Evolutionary conservation across 2,797 vertebrate genomes (phyloP), one percentile per base, ranked within the genome.

Genomic region (Pipistrellus pipistrellus): DNA sequence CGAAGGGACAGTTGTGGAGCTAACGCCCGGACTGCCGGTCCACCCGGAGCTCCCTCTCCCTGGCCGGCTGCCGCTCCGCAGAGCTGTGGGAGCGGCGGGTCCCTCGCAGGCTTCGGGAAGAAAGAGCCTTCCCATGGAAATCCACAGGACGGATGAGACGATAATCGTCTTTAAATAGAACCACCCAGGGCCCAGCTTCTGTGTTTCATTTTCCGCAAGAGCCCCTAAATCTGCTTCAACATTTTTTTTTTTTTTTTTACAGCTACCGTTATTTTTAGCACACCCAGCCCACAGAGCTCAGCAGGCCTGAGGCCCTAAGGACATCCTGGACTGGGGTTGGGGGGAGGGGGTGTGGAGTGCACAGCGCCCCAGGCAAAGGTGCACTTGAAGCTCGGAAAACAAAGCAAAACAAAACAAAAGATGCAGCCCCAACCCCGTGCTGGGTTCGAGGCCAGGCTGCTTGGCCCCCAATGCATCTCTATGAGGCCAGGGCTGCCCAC

Each of bases 261-360:
- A 78, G 93, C 90, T 88, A 69, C 14, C n/a, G 81, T 88, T 96
- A 96, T 95, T 97, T 96, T 97, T 97, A 96, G 93, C 86, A 69
- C 66, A 35, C 25, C 8, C 84, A 85, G 81, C 80, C 91, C 64
- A 68, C 55, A 77, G 64, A 91, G 91, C 38, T 83, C 92, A 71
- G 80, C 94, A 75, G 75, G 88, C 66, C 75, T 1, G 0, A 84
- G 68, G 84, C 23, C 53, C 51, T 83, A 35, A 62, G 32, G 57
- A 81, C 35, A 20, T 57, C 62, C 86, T 6, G 78, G 72, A 35
- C 30, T n/a, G 57, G 13, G 12, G 38, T 41, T 1, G 38, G 6
- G 38, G 38, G 6, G 38, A 41, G 38, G 38, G 38, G 6, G 38
- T 7, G 62, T 35, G 32, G 20, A 30, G 17, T 84, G 78, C 86